phyloP scores from a whole-genome alignment of 2,888 invertebrate genomes.

The Lasioglossum zephyrum region DNA sequence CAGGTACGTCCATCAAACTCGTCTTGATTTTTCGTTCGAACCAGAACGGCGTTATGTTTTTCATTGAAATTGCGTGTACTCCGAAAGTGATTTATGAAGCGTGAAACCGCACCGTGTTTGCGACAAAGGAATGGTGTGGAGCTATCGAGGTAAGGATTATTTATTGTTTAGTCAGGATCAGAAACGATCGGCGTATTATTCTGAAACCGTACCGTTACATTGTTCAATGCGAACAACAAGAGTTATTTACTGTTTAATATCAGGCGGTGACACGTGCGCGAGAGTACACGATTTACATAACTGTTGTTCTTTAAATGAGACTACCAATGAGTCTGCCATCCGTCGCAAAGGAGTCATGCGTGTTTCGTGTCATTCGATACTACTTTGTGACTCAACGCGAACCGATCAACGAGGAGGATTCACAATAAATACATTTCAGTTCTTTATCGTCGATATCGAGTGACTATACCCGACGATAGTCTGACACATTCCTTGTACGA shows the following conservation, averaged over 20 bases:
- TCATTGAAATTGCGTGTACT: neutral
- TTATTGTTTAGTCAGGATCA: neutral
- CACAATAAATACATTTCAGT: neutral
- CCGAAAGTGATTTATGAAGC: constrained; percentile 26
- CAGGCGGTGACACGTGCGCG: constrained; percentile 28
- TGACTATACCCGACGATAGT: neutral
- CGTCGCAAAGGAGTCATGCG: neutral
- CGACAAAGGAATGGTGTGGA: neutral
- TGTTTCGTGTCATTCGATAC: neutral
- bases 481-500: neutral
- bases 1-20: neutral
- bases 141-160: constrained; percentile 24
- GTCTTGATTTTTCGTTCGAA: neutral
- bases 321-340: neutral
- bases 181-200: neutral
- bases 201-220: too few species aligned
- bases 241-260: constrained; percentile 26
- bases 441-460: neutral
- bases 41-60: neutral
- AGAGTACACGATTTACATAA: constrained; percentile 2
- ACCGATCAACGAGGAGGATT: neutral
- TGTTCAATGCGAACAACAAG: neutral
- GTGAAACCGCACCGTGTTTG: constrained; percentile 10
- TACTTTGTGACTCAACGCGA: neutral
- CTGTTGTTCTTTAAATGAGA: neutral